A percentile compares a stretch with the other conserved stretches of the same genome.
Evolutionary conservation across 2,888 invertebrate genomes (phyloP).

Genomic region (Masnerella sp.): DNA sequence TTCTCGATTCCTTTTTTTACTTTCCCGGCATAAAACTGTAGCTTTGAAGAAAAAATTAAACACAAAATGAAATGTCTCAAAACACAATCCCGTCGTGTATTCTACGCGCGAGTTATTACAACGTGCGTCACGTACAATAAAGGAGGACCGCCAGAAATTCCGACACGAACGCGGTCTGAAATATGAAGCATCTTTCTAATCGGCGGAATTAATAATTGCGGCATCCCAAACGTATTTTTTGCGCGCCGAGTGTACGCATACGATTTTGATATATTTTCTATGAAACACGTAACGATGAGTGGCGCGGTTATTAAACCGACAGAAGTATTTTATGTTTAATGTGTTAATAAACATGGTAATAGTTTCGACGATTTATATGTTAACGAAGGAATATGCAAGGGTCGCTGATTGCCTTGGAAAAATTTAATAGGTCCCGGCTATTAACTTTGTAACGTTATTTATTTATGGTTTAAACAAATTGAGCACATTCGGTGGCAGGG

Average conservation of each 20-base stretch:
- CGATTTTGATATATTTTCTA: no score
- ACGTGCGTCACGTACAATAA: slow-evolving; percentile 51
- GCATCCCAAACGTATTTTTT: slow-evolving; percentile 41
- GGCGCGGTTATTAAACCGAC: neutral
- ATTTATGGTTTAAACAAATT: no score
- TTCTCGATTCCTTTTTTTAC: neutral
- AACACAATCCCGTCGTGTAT: slow-evolving; percentile 13
- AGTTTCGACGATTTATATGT: no score
- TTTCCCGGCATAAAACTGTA: slow-evolving; percentile 8
- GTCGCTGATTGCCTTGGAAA: no score
- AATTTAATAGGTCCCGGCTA: no score
- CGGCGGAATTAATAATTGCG: slow-evolving; percentile 44
- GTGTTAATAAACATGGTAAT: no score
- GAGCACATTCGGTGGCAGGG: no score
- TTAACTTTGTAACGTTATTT: no score
- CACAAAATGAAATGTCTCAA: slow-evolving; percentile 35
- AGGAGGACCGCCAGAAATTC: slow-evolving; percentile 52
- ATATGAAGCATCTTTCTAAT: slow-evolving; percentile 58
- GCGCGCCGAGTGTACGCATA: neutral
- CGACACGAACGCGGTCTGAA: slow-evolving; percentile 55
- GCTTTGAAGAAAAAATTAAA: slow-evolving; percentile 37
- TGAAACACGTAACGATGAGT: slow-evolving; percentile 8
- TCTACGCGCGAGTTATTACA: slow-evolving; percentile 46
- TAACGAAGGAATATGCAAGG: no score
- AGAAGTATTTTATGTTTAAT: neutral